Percentiles rank a stretch among this genome's conserved stretches.
Conservation (phyloP, 2,888 invertebrate species). For the Lithosia quadra region DNA sequence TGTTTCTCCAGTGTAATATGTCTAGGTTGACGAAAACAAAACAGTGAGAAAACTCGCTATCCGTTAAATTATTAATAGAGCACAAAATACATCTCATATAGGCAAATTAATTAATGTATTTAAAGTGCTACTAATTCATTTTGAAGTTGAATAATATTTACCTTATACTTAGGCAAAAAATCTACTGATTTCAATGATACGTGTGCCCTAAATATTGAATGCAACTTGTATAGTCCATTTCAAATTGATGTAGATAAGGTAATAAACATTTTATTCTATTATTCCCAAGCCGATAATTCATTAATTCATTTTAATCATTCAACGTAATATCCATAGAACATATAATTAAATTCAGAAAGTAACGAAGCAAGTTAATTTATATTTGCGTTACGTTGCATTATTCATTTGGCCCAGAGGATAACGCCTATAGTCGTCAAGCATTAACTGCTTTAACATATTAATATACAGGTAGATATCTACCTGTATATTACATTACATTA, state of each 20-base stretch:
- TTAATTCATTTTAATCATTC: too few relatives aligned
- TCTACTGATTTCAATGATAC: background rate
- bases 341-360: background rate
- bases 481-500: too few relatives aligned
- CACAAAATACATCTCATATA: background rate
- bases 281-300: background rate
- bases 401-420: background rate
- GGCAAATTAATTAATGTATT: background rate
- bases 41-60: background rate
- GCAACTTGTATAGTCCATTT: too few relatives aligned
- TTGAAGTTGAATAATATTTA: background rate
- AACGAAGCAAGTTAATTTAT: background rate
- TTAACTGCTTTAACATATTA: slow-evolving; percentile 1
- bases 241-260: too few relatives aligned
- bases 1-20: background rate
- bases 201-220: too few relatives aligned
- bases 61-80: background rate
- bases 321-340: background rate
- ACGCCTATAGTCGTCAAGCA: background rate
- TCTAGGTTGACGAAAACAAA: slow-evolving; percentile 1
- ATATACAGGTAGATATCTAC: background rate
- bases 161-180: too few relatives aligned
- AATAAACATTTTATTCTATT: too few relatives aligned
- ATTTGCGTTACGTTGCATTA: background rate
- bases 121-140: background rate